Evolutionary conservation across 2,113 vertebrate genomes (phyloP), one percentile per base, ranked within the genome.

Genomic region (Syngnathoides biaculeatus): DNA sequence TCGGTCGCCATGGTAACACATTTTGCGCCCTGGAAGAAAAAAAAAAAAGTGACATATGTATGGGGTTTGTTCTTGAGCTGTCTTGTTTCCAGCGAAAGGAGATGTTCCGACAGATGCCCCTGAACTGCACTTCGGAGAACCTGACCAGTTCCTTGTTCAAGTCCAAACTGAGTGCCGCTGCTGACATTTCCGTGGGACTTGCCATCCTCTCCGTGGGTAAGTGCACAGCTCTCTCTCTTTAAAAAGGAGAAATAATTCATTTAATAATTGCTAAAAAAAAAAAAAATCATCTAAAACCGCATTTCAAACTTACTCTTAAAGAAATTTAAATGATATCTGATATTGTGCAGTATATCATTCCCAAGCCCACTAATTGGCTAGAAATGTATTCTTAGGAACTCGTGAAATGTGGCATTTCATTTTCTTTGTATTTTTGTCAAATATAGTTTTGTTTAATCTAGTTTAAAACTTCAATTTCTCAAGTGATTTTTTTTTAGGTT

Each of bases 121-220:
- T 11, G 57, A 72, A 78, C 64, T 74, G 14, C 62, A 69, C 71
- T 1, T 64, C 39, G 0, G 75, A 65, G 4, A 79, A 77, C 81
- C 15, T 9, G 30, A 76, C 65, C 63, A 0, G 8, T 58, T 87
- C 86, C 0, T 63, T 14, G 13, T 91, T 87, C 83, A 73, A 71
- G 30, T 91, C 89, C 68, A 91, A 86, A 65, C 79, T 91, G 19
- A 74, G 45, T 7, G 84, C 85, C 0, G 66, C 67, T 12, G 83
- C 81, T 6, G 88, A 90, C 81, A 79, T 70, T 4, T 83, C 86
- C 1, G 67, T 90, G 47, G 88, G 88, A 57, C 68, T 91, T 47
- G 69, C 72, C 65, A 88, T 90, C 65, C 79, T 89, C 53, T 77
- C 30, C 0, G 72, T 89, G 0, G 86, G 89, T 90, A 69, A 30